Evolutionary conservation across 2,113 vertebrate genomes (phyloP).

Genomic region (Chaenocephalus aceratus): DNA sequence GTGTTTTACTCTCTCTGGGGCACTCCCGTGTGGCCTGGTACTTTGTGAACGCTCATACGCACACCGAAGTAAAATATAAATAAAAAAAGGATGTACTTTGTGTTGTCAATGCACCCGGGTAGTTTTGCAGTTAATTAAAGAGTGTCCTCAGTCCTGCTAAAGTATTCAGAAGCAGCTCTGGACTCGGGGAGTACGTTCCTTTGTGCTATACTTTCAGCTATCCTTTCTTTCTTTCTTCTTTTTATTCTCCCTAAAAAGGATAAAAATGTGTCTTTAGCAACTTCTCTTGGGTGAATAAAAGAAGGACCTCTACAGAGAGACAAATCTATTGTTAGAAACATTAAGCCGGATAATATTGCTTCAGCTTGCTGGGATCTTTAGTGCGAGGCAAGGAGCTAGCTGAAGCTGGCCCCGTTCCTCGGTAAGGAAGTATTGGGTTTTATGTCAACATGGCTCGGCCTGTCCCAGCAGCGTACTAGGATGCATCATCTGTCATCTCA

Average conservation of each 20-base stretch:
- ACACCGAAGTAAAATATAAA: slow-evolving; percentile 20
- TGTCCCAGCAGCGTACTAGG: slow-evolving; percentile 79
- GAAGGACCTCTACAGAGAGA: slow-evolving; percentile 69
- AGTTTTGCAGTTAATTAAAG: slow-evolving; percentile 65
- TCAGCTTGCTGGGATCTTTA: slow-evolving; percentile 75
- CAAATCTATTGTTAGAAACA: slow-evolving; percentile 75
- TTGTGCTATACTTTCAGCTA: slow-evolving; percentile 23
- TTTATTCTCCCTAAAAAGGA: slow-evolving; percentile 61
- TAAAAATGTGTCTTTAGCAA: slow-evolving; percentile 56
- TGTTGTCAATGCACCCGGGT: slow-evolving; percentile 48
- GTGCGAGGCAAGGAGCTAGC: slow-evolving; percentile 71
- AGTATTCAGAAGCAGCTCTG: slow-evolving; percentile 27
- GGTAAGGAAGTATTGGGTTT: slow-evolving; percentile 86
- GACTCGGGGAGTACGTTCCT: slow-evolving; percentile 22
- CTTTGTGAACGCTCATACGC: slow-evolving; percentile 48
- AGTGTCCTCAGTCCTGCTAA: slow-evolving; percentile 27
- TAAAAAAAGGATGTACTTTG: slow-evolving; percentile 26
- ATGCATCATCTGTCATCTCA: slow-evolving; percentile 83
- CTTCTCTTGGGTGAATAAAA: slow-evolving; percentile 63
- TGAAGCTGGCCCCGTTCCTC: slow-evolving; percentile 76
- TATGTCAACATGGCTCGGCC: slow-evolving; percentile 82
- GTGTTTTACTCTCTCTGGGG: slow-evolving; percentile 64
- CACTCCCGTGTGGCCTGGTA: slow-evolving; percentile 66
- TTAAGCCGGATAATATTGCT: slow-evolving; percentile 76
- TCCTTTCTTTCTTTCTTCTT: slow-evolving; percentile 13